Evolutionary conservation across 2,113 vertebrate genomes (phyloP).

Genomic region (Camelus dromedarius): DNA sequence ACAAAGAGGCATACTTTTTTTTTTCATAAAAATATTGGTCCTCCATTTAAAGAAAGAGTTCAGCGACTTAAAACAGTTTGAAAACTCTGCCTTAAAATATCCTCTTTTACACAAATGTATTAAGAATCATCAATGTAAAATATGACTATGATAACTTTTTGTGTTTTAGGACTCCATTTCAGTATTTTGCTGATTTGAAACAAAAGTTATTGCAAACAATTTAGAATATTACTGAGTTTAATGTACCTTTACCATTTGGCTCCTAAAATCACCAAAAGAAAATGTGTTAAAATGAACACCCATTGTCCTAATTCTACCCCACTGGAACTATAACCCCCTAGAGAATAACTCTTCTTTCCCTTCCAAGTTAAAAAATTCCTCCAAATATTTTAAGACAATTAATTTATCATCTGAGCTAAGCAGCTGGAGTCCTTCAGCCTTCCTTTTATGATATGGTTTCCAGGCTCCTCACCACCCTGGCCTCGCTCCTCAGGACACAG

Average conservation of each 20-base stretch:
- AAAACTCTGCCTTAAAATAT: constrained; percentile 53
- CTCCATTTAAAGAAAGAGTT: constrained; percentile 42
- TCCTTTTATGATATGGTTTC: not conserved
- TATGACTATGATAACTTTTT: not conserved
- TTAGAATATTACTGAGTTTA: constrained; percentile 19
- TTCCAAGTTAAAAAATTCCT: not conserved
- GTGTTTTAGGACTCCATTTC: not conserved
- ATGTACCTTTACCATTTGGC: constrained; percentile 8
- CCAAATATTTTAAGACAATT: constrained; percentile 10
- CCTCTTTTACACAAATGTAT: not conserved
- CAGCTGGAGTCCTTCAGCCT: not conserved
- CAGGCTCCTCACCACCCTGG: not conserved
- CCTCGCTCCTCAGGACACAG: not conserved
- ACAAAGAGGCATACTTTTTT: not conserved
- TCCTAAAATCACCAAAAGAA: constrained; percentile 1
- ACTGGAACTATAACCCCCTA: not conserved
- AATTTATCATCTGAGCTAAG: not conserved
- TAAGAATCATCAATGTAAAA: not conserved
- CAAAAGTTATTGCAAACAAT: constrained; percentile 32
- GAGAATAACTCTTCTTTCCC: not conserved
- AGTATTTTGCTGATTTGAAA: constrained; percentile 53
- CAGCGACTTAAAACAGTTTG: constrained; percentile 12
- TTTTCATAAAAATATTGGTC: not conserved
- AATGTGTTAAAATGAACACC: not conserved
- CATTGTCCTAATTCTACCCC: not conserved